Base-by-base conservation (phyloP, 1,140 invertebrate species). In the Pentalonia nigronervosa region DNA sequence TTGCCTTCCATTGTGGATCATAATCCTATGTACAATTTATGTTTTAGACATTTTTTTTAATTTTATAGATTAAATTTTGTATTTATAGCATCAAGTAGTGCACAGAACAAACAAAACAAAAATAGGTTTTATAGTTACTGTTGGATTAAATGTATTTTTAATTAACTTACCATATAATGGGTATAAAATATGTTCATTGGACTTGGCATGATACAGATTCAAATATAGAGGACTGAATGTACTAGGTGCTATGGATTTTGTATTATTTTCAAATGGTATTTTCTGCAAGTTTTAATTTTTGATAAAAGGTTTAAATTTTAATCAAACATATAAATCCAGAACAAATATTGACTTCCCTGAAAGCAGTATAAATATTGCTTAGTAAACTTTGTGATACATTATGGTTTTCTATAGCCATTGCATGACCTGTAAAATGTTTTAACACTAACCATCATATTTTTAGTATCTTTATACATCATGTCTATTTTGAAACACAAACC, bases 151-250 rank as follows among this genome's bases (percentile, higher is more conserved):
- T 7, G 96, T 96, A 0, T 97, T 98, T 1, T 95, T 98, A 21
- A 96, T 98, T 41, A 97, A 98, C 94, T 96, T 98, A 81, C 97
- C 97, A 98, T 94, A 97, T 98, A 56, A 96, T 97, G 93, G 96
- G 97, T 2, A 97, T 98, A 0, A 97, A 98, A 95, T 97, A 97
- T 94, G 95, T 98, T 3, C 97, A 97, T 95, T 98, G 97, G 97
- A 97, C 97, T 1, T 98, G 97, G 97, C 97, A 98, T 95, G 97
- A 98, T 95, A 98, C 97, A 0, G 97, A 98, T 95, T 97, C 97
- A 7, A 98, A 98, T 95, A 97, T 98, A 94, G 96, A 94, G 91
- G 97, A 98, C 94, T 96, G 97, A 45, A 97, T 97, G 95, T 98
- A 98, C 95, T 97, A 97, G 96, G 97, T 98, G 0, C 96, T 96